Conservation (phyloP, 2,797 vertebrate genomes). For the Hirundo rustica region DNA sequence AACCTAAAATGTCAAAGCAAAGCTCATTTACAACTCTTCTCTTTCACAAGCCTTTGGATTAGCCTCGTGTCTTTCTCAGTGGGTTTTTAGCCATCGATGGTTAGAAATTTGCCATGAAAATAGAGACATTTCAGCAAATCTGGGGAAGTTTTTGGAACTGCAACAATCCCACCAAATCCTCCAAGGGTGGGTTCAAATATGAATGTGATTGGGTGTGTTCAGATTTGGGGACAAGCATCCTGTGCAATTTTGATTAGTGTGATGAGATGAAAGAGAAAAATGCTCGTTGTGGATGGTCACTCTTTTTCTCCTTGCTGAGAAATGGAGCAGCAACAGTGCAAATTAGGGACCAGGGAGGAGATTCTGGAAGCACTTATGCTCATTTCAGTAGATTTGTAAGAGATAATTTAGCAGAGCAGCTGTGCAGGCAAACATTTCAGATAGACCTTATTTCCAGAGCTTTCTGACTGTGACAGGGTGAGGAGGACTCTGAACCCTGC, state of each 20-base stretch:
- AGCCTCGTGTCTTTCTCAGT: neutral
- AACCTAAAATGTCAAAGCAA: neutral
- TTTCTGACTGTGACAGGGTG: neutral
- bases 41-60: constrained; percentile 7
- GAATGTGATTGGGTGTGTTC: neutral
- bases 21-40: neutral
- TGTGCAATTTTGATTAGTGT: neutral
- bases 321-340: neutral
- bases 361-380: neutral
- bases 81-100: neutral
- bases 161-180: neutral
- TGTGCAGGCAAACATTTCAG: neutral
- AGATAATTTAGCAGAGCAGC: neutral
- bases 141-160: neutral
- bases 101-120: neutral
- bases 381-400: neutral
- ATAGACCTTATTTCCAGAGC: neutral
- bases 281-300: neutral
- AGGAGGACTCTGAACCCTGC: neutral
- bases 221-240: neutral
- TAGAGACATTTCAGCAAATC: neutral
- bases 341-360: neutral
- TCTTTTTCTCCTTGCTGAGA: neutral
- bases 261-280: neutral
- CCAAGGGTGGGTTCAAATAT: neutral